Base-by-base conservation (phyloP, 1,140 invertebrate species). In the Drosophila setifemur region DNA sequence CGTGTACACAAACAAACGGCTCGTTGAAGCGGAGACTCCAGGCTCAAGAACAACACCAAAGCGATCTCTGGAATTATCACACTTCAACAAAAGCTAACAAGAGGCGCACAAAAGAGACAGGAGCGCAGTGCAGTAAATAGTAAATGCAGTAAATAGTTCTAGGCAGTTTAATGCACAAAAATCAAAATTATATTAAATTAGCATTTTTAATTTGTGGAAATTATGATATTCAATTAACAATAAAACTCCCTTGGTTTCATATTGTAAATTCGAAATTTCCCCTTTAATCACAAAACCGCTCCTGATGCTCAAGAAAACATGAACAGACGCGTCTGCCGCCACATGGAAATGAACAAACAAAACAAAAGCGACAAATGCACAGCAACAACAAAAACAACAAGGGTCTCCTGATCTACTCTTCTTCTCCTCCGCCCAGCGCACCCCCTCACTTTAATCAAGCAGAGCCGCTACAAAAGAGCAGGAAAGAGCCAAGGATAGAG, bases 21-120 rank as follows among this genome's bases (percentile, higher is more conserved):
- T 57, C 47, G 55, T 48, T 57, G 45, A 55, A 53, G n/a, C 11
- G 48, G 25, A 40, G 21, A 9, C 33, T 23, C 40, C 23, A 35
- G 33, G 1, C 33, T 8, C 31, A 28, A 16, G 14, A 37, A 31
- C 21, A 44, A 43, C 53, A 14, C 33, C 42, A 31, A 49, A 45
- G 26, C 18, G 64, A 73, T 77, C 72, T 69, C 48, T 50, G 73
- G 74, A 74, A 85, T 86, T 86, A 86, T 85, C 81, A 76, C 79
- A 85, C 79, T 85, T 85, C 81, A 86, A 64, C 74, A 66, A 85
- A 83, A 57, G 57, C 49, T 48, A 54, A 40, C 40, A 35, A 67
- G 44, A 37, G 35, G 42, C 54, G 19, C 35, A 1, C n/a, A 14
- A 43, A 23, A 14, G 1, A 3, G 6, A 3, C 49, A 66, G 42